phyloP scores from a whole-genome alignment of 1,140 invertebrate genomes.

The Bilobella aurantiaca region DNA sequence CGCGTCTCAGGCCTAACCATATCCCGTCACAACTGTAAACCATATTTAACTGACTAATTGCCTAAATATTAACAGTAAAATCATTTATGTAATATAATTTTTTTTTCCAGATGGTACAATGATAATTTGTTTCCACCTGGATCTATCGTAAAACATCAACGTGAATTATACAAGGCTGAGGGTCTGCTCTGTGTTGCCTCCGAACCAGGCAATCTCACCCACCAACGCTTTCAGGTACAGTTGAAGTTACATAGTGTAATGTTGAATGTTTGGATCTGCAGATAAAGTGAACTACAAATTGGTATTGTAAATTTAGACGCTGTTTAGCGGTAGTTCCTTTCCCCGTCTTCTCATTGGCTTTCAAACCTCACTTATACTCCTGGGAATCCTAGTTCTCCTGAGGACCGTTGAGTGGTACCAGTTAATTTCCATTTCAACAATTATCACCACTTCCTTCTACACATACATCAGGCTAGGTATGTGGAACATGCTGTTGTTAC shows the following conservation, averaged over 20 bases:
- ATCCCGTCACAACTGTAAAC: constrained; percentile 45
- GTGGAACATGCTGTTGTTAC: too few species aligned
- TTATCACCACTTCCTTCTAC: constrained; percentile 82
- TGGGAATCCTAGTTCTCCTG: constrained; percentile 66
- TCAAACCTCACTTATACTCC: constrained; percentile 58
- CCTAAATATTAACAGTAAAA: background rate
- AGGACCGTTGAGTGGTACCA: constrained; percentile 80
- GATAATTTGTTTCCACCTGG: constrained; percentile 62
- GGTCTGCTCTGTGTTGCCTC: constrained; percentile 61
- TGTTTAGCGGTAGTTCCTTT: constrained; percentile 77
- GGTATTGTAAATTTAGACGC: constrained; percentile 59
- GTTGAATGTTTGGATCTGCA: too few species aligned
- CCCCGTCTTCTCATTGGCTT: constrained; percentile 57
- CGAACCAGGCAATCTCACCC: constrained; percentile 68
- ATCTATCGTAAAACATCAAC: constrained; percentile 66
- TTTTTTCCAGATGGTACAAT: constrained; percentile 58
- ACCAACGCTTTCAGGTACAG: constrained; percentile 53
- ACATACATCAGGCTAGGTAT: constrained; percentile 77
- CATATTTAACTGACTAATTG: constrained; percentile 8
- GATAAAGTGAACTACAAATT: too few species aligned
- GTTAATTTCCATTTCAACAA: constrained; percentile 59
- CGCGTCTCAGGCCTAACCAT: constrained; percentile 53
- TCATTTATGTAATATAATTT: constrained; percentile 12
- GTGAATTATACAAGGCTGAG: constrained; percentile 66
- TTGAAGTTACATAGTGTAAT: background rate